Base-by-base conservation (phyloP, 2,888 invertebrate species). In the Incurvaria masculella region DNA sequence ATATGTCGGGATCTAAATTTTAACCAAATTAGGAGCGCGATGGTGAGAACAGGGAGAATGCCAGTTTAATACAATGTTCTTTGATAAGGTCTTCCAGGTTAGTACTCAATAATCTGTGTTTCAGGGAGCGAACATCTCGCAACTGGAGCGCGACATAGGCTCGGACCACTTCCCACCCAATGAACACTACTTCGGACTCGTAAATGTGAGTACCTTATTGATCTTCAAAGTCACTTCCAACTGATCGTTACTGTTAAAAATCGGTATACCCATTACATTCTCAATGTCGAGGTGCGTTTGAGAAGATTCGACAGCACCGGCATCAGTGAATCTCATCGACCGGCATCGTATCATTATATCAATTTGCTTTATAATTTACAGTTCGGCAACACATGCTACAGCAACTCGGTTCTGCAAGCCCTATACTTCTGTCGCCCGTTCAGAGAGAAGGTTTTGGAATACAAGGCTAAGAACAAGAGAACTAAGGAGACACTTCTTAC, bases 311-410 rank as follows among this genome's bases (percentile, higher is more conserved):
- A n/a, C n/a, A n/a, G n/a, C n/a, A n/a, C n/a, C n/a, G n/a, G n/a
- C n/a, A n/a, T n/a, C n/a, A n/a, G n/a, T n/a, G n/a, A n/a, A n/a
- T n/a, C n/a, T n/a, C n/a, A n/a, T n/a, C n/a, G n/a, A n/a, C n/a
- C n/a, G n/a, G n/a, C n/a, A n/a, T n/a, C n/a, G n/a, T n/a, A n/a
- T n/a, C n/a, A n/a, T n/a, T n/a, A n/a, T 46, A 45, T 33, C 2
- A 39, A 40, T 21, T 49, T 49, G 16, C 44, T 44, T 23, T 44
- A 23, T 23, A n/a, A 46, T 63, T 82, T 85, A 57, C 80, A 93
- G 91, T 99, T 99, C 82, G 99, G 99, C 58, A 99, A 99, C 78
- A 99, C 99, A 23, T 99, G 99, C 79, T 99, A 99, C 72, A 97
- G 97, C 71, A 99, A 99, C 78, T 98, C 98, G 42, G 99, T 99